These are phyloP conservation scores for Lepidurus couesii DNA, from an alignment of 1,140 invertebrate genomes.

Conservation along the genomic window DNA sequence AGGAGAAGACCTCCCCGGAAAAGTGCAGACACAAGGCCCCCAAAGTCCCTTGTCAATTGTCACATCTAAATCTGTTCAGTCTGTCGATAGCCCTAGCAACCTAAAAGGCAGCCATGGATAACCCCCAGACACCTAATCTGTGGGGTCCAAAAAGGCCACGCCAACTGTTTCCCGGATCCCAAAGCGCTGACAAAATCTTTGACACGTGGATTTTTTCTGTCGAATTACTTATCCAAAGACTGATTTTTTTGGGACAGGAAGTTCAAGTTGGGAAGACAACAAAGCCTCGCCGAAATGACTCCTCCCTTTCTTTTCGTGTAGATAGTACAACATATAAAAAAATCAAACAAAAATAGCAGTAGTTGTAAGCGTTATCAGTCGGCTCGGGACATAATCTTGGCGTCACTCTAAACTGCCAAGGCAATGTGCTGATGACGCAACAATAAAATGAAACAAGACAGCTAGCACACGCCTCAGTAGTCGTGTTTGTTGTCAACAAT, in stretches of 20 bases:
- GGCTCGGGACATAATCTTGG: too few relatives aligned
- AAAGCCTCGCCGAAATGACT: not conserved
- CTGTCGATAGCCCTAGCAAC: not conserved
- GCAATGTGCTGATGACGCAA: too few relatives aligned
- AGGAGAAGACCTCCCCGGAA: not conserved
- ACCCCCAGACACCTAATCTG: not conserved
- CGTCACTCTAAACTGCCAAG: too few relatives aligned
- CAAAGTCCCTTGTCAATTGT: conserved; percentile 8
- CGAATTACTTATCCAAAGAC: not conserved
- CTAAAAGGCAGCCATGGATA: not conserved
- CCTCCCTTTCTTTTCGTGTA: not conserved
- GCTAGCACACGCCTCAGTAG: too few relatives aligned
- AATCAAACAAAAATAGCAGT: too few relatives aligned
- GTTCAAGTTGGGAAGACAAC: not conserved
- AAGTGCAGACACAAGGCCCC: not conserved
- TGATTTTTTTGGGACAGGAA: not conserved
- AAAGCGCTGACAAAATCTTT: conserved; percentile 15
- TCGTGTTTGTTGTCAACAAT: too few relatives aligned
- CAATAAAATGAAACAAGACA: too few relatives aligned
- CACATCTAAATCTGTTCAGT: conserved; percentile 22
- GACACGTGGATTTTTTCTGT: not conserved
- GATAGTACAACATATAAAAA: too few relatives aligned
- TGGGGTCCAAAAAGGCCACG: not conserved
- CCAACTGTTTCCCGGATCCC: not conserved
- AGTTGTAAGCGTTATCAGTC: too few relatives aligned